These are phyloP conservation scores for Anaspis maculata DNA, from an alignment of 2,888 invertebrate species.

Conservation along the genomic window DNA sequence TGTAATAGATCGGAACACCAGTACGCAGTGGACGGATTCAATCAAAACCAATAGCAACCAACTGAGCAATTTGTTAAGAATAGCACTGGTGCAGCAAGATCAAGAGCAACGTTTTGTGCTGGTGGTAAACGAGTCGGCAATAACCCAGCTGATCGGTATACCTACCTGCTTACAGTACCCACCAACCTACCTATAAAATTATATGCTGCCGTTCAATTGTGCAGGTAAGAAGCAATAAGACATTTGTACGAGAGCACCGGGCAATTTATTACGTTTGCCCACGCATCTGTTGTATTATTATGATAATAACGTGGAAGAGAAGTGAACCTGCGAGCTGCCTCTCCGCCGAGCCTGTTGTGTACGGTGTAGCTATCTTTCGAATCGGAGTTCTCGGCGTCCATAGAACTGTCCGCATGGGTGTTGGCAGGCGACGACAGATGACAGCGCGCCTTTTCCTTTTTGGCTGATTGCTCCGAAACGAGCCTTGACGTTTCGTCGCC, in stretches of 20 bases:
- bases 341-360: conserved; percentile 15
- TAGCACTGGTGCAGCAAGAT: too few relatives aligned
- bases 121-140: too few relatives aligned
- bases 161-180: too few relatives aligned
- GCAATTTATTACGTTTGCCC: conserved; percentile 28
- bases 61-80: too few relatives aligned
- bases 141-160: too few relatives aligned
- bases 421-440: conserved; percentile 21
- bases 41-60: too few relatives aligned
- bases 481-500: too few relatives aligned
- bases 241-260: conserved; percentile 6
- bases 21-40: too few relatives aligned
- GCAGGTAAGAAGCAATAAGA: conserved; percentile 5
- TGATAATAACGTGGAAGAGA: conserved; percentile 27
- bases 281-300: conserved; percentile 32
- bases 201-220: conserved; percentile 6
- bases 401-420: conserved; percentile 28
- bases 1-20: too few relatives aligned
- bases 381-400: conserved; percentile 24
- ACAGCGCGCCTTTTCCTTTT: conserved; percentile 20
- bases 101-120: too few relatives aligned
- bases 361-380: conserved; percentile 19
- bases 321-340: too few relatives aligned
- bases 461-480: conserved; percentile 21
- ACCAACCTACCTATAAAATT: too few relatives aligned